A percentile compares a stretch with the other conserved stretches of the same genome.
Conservation (phyloP, 1,140 invertebrate genomes). For the Stratiolaelaps scimitus region DNA sequence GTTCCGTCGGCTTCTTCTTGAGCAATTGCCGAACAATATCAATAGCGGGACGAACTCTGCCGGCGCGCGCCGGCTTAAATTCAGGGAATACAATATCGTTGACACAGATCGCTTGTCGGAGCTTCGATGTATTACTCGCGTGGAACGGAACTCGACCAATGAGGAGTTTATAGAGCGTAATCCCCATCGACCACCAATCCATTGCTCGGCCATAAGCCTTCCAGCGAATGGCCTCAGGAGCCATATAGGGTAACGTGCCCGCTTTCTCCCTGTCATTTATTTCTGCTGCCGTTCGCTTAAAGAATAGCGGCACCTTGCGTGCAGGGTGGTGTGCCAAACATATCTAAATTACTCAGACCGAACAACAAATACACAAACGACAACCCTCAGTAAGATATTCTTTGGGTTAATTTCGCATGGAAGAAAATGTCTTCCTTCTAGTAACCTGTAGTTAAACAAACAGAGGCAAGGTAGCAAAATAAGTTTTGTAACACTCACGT, state of each 20-base stretch:
- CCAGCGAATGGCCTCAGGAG: not conserved
- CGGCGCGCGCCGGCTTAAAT: not conserved
- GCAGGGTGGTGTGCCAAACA: too few relatives aligned
- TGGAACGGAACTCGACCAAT: slow-evolving; percentile 23
- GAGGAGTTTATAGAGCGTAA: slow-evolving; percentile 3
- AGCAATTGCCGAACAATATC: slow-evolving; percentile 3
- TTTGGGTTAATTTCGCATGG: too few relatives aligned
- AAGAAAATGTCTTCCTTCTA: too few relatives aligned
- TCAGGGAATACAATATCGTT: slow-evolving; percentile 1
- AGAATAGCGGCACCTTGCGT: not conserved
- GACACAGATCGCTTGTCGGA: slow-evolving; percentile 1
- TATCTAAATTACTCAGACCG: too few relatives aligned
- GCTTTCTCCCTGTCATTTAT: slow-evolving; percentile 22
- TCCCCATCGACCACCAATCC: slow-evolving; percentile 26
- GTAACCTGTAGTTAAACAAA: too few relatives aligned
- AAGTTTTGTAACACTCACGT: too few relatives aligned
- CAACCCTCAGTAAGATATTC: too few relatives aligned
- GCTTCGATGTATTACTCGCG: not conserved
- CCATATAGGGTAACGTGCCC: slow-evolving; percentile 11
- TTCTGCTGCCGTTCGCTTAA: not conserved
- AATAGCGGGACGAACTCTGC: not conserved
- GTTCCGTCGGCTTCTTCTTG: slow-evolving; percentile 1
- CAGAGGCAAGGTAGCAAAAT: too few relatives aligned
- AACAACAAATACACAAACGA: too few relatives aligned
- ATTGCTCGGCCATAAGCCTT: slow-evolving; percentile 22